Conservation (phyloP, 2,113 vertebrate species). For the Abramis brama region DNA sequence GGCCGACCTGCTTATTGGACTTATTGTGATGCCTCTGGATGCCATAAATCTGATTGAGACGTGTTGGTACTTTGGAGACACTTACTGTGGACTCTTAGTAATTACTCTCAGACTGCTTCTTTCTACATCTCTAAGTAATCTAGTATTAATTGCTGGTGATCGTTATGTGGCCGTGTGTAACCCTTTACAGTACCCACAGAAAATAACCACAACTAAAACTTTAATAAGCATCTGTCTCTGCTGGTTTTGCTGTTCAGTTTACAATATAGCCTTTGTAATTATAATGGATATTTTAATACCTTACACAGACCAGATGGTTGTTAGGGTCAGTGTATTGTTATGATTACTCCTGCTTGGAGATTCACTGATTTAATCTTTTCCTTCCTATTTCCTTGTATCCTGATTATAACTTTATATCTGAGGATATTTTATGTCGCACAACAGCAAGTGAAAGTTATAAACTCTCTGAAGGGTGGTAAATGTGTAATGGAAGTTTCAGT, state of each 20-base stretch:
- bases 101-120: not conserved
- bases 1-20: too few relatives aligned
- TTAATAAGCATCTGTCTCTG: not conserved
- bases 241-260: not conserved
- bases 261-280: not conserved
- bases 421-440: slow-evolving; percentile 7
- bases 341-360: not conserved
- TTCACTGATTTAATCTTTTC: not conserved
- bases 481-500: not conserved
- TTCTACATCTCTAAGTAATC: not conserved
- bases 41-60: not conserved
- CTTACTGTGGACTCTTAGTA: not conserved
- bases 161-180: not conserved
- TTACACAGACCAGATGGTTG: not conserved
- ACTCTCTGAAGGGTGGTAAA: not conserved
- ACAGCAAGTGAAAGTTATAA: slow-evolving; percentile 17
- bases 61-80: not conserved
- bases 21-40: not conserved
- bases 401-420: not conserved
- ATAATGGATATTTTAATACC: too few relatives aligned
- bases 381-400: not conserved
- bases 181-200: too few relatives aligned
- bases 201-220: not conserved
- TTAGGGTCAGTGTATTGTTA: not conserved
- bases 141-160: not conserved